Evolutionary conservation across 2,113 vertebrate species (phyloP).

Genomic region (Micronycteris hirsuta): DNA sequence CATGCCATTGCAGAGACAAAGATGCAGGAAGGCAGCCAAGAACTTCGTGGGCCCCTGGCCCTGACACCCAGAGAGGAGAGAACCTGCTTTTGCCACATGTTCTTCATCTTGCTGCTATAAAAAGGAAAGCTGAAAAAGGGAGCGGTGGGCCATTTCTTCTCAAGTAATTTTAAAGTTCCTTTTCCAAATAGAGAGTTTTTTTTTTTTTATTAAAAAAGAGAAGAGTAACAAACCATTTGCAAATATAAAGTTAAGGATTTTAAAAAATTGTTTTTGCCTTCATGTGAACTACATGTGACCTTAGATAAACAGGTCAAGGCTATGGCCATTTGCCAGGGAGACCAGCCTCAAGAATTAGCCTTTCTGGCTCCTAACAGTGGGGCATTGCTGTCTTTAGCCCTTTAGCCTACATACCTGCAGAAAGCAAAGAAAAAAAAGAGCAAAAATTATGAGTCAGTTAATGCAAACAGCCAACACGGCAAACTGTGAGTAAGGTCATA

Average conservation of each 20-base stretch:
- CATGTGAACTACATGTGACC: neutral
- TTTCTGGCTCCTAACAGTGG: neutral
- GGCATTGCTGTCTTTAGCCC: neutral
- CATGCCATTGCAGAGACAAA: neutral
- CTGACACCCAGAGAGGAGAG: accelerated
- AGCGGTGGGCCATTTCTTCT: neutral
- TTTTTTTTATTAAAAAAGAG: neutral
- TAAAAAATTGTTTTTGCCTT: accelerated
- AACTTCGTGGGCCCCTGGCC: accelerated
- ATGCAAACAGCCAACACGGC: neutral
- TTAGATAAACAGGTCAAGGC: neutral
- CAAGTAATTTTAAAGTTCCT: neutral
- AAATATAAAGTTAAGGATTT: neutral
- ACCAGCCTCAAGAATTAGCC: neutral
- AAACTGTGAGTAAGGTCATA: neutral
- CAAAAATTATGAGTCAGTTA: neutral
- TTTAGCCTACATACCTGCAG: accelerated
- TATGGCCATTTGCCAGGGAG: neutral
- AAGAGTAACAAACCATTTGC: neutral
- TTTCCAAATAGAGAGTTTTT: neutral
- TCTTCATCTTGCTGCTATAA: accelerated
- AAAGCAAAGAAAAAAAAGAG: neutral
- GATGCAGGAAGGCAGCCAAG: neutral
- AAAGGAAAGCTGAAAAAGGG: neutral
- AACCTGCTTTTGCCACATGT: neutral